Percentiles rank a stretch among this genome's conserved stretches.
These are phyloP conservation scores for Anas platyrhynchos DNA, from an alignment of 2,113 vertebrate species.

Conservation along the genomic window DNA sequence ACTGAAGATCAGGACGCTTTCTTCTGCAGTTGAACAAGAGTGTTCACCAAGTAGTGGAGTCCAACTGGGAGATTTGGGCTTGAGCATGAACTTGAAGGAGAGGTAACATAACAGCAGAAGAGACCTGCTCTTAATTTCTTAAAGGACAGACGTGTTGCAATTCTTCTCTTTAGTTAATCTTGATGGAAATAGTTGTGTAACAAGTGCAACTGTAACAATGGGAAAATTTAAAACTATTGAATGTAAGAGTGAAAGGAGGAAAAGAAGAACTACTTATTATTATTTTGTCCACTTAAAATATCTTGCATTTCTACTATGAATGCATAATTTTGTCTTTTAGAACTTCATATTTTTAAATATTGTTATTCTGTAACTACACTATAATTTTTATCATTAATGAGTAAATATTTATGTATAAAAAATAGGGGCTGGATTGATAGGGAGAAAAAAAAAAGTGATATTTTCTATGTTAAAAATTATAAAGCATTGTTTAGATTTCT, in stretches of 20 bases:
- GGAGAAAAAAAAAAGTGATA: not conserved
- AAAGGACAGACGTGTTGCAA: rapidly evolving
- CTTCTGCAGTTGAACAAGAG: not conserved
- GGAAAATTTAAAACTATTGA: not conserved
- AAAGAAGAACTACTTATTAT: not conserved
- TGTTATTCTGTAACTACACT: not conserved
- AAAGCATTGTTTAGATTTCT: not conserved
- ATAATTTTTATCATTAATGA: not conserved
- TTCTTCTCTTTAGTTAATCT: not conserved
- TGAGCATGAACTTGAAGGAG: not conserved
- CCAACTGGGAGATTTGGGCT: not conserved
- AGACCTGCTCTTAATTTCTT: not conserved
- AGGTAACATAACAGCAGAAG: not conserved
- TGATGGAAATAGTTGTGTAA: not conserved
- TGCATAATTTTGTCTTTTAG: not conserved
- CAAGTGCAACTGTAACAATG: not conserved
- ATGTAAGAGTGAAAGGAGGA: not conserved
- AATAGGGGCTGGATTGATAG: not conserved
- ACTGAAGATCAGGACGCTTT: not conserved
- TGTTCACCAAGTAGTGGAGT: not conserved
- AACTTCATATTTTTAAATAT: not conserved
- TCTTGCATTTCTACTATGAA: not conserved
- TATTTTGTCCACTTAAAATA: not conserved
- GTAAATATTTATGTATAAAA: not conserved
- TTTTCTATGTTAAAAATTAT: not conserved